Base-by-base conservation (phyloP, 2,797 vertebrate species). In the Gymnoscopelus microlampas region DNA sequence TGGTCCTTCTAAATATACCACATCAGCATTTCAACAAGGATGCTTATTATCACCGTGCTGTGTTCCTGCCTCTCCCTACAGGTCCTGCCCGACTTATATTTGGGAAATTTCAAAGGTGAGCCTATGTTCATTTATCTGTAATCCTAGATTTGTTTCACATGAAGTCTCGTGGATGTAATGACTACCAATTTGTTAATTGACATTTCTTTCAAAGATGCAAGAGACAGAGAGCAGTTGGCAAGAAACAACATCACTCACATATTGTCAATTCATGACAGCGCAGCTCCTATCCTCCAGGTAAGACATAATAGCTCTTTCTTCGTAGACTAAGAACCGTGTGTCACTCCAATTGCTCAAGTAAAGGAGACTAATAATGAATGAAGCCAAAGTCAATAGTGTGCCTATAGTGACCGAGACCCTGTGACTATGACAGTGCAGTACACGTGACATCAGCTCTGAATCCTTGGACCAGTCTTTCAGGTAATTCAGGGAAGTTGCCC, bases 51-150 rank as follows among this genome's bases (percentile, higher is more conserved):
- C 29, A n/a, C 24, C 70, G 19, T 26, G 49, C 23, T 39, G n/a
- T n/a, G 32, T 61, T 57, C 9, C n/a, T 19, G 24, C 35, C n/a
- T 89, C 74, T 87, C 75, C 51, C 6, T 12, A 0, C 76, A 99
- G 97, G 94, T 99, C 89, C 94, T 99, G 73, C 95, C 97, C 70
- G 95, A 96, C 82, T 92, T 99, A 63, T 98, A 96, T 88, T 90
- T 98, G 91, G 97, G 97, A 73, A 99, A 95, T 91, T 97, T 97
- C 87, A 98, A 95, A 97, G 97, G 96, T 98, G 81, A 82, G 91
- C 77, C 3, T 12, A 0, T 47, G 15, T 7, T 24, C 58, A n/a
- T 39, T 7, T 47, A 13, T 26, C 7, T 26, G 9, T 54, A 0
- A 29, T 26, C 26, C 39, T 61, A 35, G 0, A 14, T 65, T 57